Base-by-base conservation (phyloP, 1,140 invertebrate species). In the Belonocnema kinseyi region DNA sequence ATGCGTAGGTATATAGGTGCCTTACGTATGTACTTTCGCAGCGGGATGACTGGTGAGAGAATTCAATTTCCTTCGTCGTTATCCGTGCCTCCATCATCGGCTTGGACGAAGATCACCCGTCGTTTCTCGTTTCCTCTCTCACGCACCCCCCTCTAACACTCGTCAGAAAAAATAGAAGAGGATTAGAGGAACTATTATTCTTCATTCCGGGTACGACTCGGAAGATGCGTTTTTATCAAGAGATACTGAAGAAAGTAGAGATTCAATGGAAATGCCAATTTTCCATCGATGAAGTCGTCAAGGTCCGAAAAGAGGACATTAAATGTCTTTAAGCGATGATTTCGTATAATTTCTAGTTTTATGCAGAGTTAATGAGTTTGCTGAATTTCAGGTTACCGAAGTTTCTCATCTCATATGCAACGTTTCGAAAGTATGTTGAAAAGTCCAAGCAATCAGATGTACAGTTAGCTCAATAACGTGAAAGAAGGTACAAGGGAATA, bases 61-160 rank as follows among this genome's bases (percentile, higher is more conserved):
- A 90, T 90, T 90, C 89, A 90, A 90, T 90, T 91, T 90, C 88
- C 88, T 85, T 88, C 86, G 83, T 88, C 80, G 84, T 90, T 90
- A 90, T 89, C 88, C 84, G 80, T 85, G 79, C 84, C 83, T 85
- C 85, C 86, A 90, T 90, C 88, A 89, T 89, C 82, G 83, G 83
- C 83, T 85, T 78, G 82, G 79, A 82, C 80, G 81, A 79, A 76
- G 79, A 80, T 85, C 82, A 76, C 75, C 76, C 80, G 77, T 83
- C 82, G 82, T 82, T 85, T 78, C 80, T 85, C 81, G 78, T 85
- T 84, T 85, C 82, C 74, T 82, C 78, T 51, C 77, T 21, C 71
- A 17, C 46, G 50, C 16, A 78, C 77, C 76, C 51, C 76, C 80
- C 77, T 78, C 77, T 73, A 75, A 77, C 61, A 74, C 72, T 71